These are phyloP conservation scores for Xestia sexstrigata DNA, from an alignment of 2,888 invertebrate genomes.

Conservation along the genomic window DNA sequence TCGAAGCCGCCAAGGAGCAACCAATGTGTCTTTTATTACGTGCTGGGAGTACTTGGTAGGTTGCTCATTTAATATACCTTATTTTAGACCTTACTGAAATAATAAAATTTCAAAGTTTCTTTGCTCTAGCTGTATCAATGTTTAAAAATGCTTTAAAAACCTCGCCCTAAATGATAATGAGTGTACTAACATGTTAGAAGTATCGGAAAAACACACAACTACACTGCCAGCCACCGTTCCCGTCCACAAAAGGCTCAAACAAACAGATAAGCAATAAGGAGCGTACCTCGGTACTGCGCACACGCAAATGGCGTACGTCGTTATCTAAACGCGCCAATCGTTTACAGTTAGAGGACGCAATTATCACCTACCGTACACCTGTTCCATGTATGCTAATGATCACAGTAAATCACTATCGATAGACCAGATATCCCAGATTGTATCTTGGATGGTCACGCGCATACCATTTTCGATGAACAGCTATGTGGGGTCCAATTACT, in stretches of 20 bases:
- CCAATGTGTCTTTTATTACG: conserved; percentile 47
- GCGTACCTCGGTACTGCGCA: conserved; percentile 66
- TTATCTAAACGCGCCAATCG: conserved; percentile 82
- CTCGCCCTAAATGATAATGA: conserved; percentile 53
- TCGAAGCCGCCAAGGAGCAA: conserved; percentile 52
- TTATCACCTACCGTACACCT: conserved; percentile 81
- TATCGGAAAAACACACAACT: conserved; percentile 65
- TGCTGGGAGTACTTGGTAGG: conserved; percentile 16
- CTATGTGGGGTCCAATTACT: conserved; percentile 72
- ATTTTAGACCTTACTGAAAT: not conserved
- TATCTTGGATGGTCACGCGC: conserved; percentile 71
- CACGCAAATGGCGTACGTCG: conserved; percentile 77
- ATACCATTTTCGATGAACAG: conserved; percentile 60
- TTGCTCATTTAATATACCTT: not conserved
- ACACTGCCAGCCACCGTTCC: conserved; percentile 52
- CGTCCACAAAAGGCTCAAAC: conserved; percentile 64
- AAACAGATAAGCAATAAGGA: conserved; percentile 69
- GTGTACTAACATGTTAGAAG: conserved; percentile 27
- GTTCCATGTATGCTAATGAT: conserved; percentile 76
- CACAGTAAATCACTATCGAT: conserved; percentile 66
- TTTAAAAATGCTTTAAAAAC: conserved; percentile 38
- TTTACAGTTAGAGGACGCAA: conserved; percentile 77
- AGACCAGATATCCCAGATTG: conserved; percentile 59
- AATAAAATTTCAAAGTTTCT: conserved; percentile 29
- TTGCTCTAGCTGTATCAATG: conserved; percentile 3